Base-by-base conservation (phyloP, 64 coral and sea anemone genomes). In the Stichodactyla mertensii region DNA sequence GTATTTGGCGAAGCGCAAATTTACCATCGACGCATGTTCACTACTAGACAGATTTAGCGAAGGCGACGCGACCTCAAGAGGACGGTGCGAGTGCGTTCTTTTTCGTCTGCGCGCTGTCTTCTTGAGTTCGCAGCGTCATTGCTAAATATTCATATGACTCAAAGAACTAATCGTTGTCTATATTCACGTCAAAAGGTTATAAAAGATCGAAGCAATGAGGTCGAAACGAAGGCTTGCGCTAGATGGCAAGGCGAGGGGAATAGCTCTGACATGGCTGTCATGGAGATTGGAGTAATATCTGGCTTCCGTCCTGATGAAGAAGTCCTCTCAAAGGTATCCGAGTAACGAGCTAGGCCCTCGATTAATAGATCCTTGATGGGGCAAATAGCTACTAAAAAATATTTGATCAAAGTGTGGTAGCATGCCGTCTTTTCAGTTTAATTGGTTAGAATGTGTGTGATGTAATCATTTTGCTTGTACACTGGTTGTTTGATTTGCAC, bases 211-310 rank as follows among this genome's bases (percentile, higher is more conserved):
- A 54, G 26, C 16, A 55, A 98, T 54, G 57, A 84, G 24, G 71
- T 98, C 5, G 89, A 92, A 64, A 64, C 92, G 0, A 27, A 87
- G 61, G 84, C 92, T 6, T 98, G 95, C 69, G 89, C 92, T 9
- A 89, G 83, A 59, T 98, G 92, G 88, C 88, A 78, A 52, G 92
- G 92, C 6, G 82, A 87, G 0, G 87, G 89, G 0, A 64, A 93
- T 6, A 61, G 70, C 9, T 98, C 95, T 4, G 92, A 83, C 57
- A 98, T 98, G 95, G 89, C 87, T 11, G 92, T 98, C 6, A 93
- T 98, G 57, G 95, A 98, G 85, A 24, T 98, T 9, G 89, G 87
- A 16, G 85, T 93, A 20, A 59, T 88, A 11, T 98, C 95, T 3
- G 95, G 95, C 24, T 98, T 98, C 51, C 54, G 28, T 19, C 70